Evolutionary conservation across 2,888 invertebrate genomes (phyloP), one percentile per base, ranked within the genome.

Genomic region (Ommatoiulus sabulosus): DNA sequence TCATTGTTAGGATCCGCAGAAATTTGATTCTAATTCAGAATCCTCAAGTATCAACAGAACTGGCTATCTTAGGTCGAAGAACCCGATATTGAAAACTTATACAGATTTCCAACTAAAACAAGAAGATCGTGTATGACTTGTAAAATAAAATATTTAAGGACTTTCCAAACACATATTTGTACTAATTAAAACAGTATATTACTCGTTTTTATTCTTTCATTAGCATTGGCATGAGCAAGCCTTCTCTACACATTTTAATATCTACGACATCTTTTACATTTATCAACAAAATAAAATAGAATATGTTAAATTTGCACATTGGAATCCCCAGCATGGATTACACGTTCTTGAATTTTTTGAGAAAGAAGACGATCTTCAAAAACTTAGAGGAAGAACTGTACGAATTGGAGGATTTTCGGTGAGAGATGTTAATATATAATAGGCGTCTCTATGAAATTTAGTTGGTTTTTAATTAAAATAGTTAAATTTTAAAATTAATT

Each of bases 311-410:
- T 80, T 80, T 80, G 80, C 80, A 3, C 35, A 80, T 35, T 80
- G 80, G 80, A 80, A 24, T 43, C 24, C 80, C 15, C 80, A 35
- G 8, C 35, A 80, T 3, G 80, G 35, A 35, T 43, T 80, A 43
- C 35, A 15, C 35, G 15, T 80, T 12, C 35, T 80, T 12, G 80
- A 80, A 80, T 15, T 80, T 35, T 80, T 80, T 35, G 80, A 80
- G 35, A 35, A 15, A 0, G 35, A 80, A 10, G 35, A 80, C 80
- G 15, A 80, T 24, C 3, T 43, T 43, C 12, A 80, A 4, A 80
- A 80, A 80, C 80, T 80, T 80, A 80, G 15, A 80, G 80, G 80
- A 80, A 80, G 80, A 35, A 15, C 80, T 12, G 35, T 80, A 43
- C 80, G 35, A 5, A 35, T 35, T 43, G 80, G 15, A 35, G 80